Conservation (phyloP, 2,113 vertebrate species). For the Urocynchramus pylzowi region DNA sequence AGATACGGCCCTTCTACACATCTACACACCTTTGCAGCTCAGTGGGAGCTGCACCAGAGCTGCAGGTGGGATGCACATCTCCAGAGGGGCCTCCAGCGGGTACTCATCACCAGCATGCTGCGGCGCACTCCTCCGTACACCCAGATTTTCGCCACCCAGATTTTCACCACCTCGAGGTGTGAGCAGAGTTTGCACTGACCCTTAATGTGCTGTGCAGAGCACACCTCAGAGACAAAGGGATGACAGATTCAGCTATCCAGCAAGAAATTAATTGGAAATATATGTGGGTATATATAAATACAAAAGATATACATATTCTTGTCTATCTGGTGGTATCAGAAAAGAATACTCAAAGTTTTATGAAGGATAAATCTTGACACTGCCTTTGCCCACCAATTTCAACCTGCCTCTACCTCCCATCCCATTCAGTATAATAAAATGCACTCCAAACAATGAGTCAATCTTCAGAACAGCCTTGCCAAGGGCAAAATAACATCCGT, state of each 20-base stretch:
- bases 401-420: neutral
- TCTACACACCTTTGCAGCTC: accelerated
- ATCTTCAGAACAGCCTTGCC: neutral
- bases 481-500: neutral
- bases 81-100: accelerated
- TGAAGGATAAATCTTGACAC: neutral
- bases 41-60: neutral
- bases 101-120: accelerated
- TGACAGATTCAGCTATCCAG: neutral
- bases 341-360: neutral
- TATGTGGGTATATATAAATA: neutral
- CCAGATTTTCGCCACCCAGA: neutral
- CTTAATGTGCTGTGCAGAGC: neutral
- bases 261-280: neutral
- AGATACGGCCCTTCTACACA: neutral
- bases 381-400: neutral
- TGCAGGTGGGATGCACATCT: neutral
- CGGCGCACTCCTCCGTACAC: neutral
- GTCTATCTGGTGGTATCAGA: neutral
- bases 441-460: neutral
- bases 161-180: accelerated
- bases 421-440: neutral
- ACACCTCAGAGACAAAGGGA: neutral
- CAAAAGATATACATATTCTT: neutral
- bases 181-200: neutral